A percentile compares a stretch with the other conserved stretches of the same genome.
Evolutionary conservation across 2,797 vertebrate species (phyloP).

Genomic region (Poliocrania exsul): DNA sequence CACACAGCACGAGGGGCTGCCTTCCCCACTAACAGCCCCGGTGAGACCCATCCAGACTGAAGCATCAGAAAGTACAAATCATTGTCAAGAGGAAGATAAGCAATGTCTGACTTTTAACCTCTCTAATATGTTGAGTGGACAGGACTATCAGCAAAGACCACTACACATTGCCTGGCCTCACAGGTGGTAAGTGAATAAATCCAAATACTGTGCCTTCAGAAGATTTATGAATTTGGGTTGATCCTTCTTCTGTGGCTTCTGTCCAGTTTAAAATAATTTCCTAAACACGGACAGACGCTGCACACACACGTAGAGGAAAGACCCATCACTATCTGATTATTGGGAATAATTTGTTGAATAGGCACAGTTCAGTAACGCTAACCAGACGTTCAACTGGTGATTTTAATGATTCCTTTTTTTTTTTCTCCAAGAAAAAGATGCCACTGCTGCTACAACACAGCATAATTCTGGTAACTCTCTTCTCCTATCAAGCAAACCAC

Average conservation of each 20-base stretch:
- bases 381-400: neutral
- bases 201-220: neutral
- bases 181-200: constrained; percentile 86
- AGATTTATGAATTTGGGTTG: neutral
- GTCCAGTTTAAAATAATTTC: neutral
- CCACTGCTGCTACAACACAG: neutral
- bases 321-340: neutral
- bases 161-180: constrained; percentile 88
- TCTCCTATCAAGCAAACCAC: neutral
- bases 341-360: constrained; percentile 25
- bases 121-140: constrained; percentile 20
- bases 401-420: neutral
- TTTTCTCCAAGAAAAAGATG: neutral
- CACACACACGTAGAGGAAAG: neutral
- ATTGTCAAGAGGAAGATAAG: constrained; percentile 50
- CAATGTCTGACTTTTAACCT: constrained; percentile 51
- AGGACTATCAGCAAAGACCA: constrained; percentile 76
- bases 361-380: neutral
- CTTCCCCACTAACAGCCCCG: neutral
- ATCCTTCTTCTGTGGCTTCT: neutral
- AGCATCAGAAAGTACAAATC: constrained; percentile 51
- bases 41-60: neutral
- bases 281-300: neutral
- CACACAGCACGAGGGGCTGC: constrained; percentile 35
- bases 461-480: neutral